Base-by-base conservation (phyloP, 2,888 invertebrate genomes). In the Sesamia inferens region DNA sequence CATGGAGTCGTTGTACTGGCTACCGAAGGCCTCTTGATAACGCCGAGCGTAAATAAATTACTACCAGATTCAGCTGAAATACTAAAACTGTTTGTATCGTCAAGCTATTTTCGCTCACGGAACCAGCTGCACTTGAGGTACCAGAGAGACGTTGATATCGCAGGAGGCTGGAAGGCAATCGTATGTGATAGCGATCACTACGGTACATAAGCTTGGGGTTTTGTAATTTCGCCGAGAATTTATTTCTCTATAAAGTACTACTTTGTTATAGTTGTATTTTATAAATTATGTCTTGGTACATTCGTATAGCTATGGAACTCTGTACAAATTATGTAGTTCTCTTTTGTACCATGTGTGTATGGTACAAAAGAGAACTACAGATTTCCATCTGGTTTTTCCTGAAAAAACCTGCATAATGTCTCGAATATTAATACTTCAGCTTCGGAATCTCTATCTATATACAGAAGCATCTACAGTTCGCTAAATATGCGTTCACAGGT, bases 1-100 rank as follows among this genome's bases (percentile, higher is more conserved):
- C 76, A 61, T 31, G 58, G 63, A 83, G 81, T 83, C 82, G 84
- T 81, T 75, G 84, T 78, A 86, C 83, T 82, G 66, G 14, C 48
- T 63, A 58, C 62, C 72, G 85, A 90, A 90, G 88, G 90, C 84
- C 87, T 83, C 47, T 22, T 76, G 88, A 90, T 90, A 90, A 86
- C 57, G 67, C 55, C 14, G 78, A 72, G 74, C 79, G 83, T 84
- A 85, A 85, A 84, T 82, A 83, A 84, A 87, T 84, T 84, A 86
- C 82, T 79, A 76, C 74, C 68, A 73, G 77, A 79, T 71, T 72
- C 59, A 66, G 74, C 64, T 76, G 16, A 48, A 74, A 74, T 81
- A 80, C 55, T 79, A 76, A 79, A 68, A 63, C 67, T 68, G 64
- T 81, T 76, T 77, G 67, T 70, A 81, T 78, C 71, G 78, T 70